A percentile compares a stretch with the other conserved stretches of the same genome.
Conservation (phyloP, 1,140 invertebrate species). For the Tetranychus urticae region DNA sequence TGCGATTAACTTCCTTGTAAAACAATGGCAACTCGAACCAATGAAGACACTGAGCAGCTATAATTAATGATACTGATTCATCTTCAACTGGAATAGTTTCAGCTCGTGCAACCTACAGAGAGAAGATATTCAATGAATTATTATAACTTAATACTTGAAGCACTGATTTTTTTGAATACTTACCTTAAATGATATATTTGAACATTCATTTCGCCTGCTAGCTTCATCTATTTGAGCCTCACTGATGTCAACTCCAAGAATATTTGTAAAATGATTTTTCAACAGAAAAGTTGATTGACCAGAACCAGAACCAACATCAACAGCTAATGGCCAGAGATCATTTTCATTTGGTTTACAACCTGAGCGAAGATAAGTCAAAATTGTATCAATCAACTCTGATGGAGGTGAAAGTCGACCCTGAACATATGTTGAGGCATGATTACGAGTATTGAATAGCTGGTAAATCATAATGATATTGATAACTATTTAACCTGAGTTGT, state of each 20-base stretch:
- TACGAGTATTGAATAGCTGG: too few relatives aligned
- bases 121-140: too few relatives aligned
- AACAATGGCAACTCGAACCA: neutral
- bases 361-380: neutral
- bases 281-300: conserved; percentile 24
- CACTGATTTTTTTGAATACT: too few relatives aligned
- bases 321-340: conserved; percentile 3
- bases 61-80: too few relatives aligned
- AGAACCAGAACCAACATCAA: conserved; percentile 26
- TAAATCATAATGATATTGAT: too few relatives aligned
- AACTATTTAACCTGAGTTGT: too few relatives aligned
- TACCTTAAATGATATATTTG: neutral
- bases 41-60: neutral
- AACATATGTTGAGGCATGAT: too few relatives aligned
- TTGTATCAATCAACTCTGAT: neutral
- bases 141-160: too few relatives aligned
- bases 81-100: conserved; percentile 14
- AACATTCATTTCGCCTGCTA: neutral
- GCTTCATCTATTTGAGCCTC: conserved; percentile 21
- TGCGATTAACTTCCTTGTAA: too few relatives aligned
- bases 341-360: neutral
- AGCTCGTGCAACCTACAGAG: too few relatives aligned
- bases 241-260: conserved; percentile 22
- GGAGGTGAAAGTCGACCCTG: neutral
- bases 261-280: conserved; percentile 19